Conservation (phyloP, 2,888 invertebrate genomes). For the Nemurella pictetii region DNA sequence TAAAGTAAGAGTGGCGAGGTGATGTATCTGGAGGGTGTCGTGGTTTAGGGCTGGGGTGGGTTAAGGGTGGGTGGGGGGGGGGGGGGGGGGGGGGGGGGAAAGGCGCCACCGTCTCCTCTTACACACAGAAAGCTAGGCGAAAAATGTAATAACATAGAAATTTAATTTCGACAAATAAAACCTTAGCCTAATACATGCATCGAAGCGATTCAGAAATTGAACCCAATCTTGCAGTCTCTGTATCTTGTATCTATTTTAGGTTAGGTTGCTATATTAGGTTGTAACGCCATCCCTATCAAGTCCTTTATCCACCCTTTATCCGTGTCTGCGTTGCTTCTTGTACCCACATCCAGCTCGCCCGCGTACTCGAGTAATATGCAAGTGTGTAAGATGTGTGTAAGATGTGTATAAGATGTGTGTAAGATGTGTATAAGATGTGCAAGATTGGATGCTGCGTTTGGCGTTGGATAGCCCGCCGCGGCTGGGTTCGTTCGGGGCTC, state of each 20-base stretch:
- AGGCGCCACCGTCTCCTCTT: not conserved
- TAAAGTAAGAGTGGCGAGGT: slow-evolving; percentile 12
- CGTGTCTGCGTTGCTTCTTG: too few relatives aligned
- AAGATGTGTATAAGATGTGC: not conserved
- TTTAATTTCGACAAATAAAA: slow-evolving; percentile 42
- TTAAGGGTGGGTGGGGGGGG: slow-evolving; percentile 17
- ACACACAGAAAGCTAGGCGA: slow-evolving; percentile 7
- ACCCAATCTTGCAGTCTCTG: not conserved
- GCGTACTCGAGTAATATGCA: too few relatives aligned
- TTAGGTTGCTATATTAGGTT: not conserved
- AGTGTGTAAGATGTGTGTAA: too few relatives aligned
- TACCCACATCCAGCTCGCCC: too few relatives aligned
- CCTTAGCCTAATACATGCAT: not conserved
- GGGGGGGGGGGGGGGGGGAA: not conserved
- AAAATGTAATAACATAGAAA: slow-evolving; percentile 42
- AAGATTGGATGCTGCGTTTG: too few relatives aligned
- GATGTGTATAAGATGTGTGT: too few relatives aligned
- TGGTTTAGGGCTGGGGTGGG: not conserved
- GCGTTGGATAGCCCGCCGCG: not conserved
- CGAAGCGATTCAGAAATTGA: not conserved
- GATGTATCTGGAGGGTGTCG: too few relatives aligned
- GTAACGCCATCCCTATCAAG: not conserved
- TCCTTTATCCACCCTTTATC: too few relatives aligned
- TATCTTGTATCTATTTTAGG: not conserved
- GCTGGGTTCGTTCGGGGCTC: not conserved